Evolutionary conservation across 2,113 vertebrate species (phyloP).

Genomic region (Myodes glareolus): DNA sequence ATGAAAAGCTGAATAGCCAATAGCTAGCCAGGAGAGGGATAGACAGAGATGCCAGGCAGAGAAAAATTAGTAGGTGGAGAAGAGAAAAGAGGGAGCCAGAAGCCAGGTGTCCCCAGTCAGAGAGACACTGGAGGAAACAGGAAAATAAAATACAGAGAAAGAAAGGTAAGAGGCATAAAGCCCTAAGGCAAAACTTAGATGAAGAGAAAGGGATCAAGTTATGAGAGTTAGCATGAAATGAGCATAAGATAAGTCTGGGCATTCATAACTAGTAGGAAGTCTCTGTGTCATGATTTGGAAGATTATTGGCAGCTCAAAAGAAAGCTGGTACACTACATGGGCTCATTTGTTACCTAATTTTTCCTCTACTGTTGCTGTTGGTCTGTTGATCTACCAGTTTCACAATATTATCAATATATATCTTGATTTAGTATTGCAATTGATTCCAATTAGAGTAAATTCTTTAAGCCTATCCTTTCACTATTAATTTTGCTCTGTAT

Average conservation of each 20-base stretch:
- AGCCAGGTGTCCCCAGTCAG: background rate
- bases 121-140: background rate
- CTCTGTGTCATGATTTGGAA: background rate
- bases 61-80: background rate
- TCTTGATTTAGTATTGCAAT: background rate
- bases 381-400: background rate
- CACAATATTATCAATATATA: background rate
- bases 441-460: background rate
- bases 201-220: background rate
- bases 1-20: background rate
- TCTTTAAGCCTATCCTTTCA: background rate
- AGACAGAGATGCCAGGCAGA: background rate
- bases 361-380: background rate
- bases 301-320: accelerated
- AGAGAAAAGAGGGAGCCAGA: background rate
- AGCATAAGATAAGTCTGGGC: background rate
- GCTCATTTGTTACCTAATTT: background rate
- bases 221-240: background rate
- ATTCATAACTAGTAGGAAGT: background rate
- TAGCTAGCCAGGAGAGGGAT: background rate
- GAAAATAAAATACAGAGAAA: background rate
- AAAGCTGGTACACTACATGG: background rate
- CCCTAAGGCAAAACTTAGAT: background rate
- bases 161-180: background rate
- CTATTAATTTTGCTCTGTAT: background rate